Percentiles rank a stretch among this genome's conserved stretches.
These are phyloP conservation scores for Syrrhaptes paradoxus DNA, from an alignment of 2,113 vertebrate species.

Conservation along the genomic window DNA sequence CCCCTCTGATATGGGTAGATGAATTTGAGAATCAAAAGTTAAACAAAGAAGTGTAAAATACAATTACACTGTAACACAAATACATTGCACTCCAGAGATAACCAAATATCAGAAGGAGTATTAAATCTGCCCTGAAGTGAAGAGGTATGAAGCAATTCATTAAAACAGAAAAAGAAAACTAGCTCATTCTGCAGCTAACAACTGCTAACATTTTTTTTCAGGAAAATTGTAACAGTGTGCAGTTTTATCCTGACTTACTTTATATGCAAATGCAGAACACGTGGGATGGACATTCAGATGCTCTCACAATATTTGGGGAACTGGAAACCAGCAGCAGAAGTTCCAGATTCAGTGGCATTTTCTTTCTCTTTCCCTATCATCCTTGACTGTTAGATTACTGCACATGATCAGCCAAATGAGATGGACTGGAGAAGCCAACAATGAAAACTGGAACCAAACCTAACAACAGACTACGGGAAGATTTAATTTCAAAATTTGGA, in stretches of 20 bases:
- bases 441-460: not conserved
- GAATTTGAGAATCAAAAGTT: conserved; percentile 54
- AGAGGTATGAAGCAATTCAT: conserved; percentile 63
- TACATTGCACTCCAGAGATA: conserved; percentile 61
- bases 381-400: not conserved
- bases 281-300: not conserved
- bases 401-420: not conserved
- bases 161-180: conserved; percentile 9
- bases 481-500: too few relatives aligned
- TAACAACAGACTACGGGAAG: not conserved
- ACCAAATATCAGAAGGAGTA: conserved; percentile 47
- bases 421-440: not conserved
- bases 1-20: conserved; percentile 37
- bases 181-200: conserved; percentile 33
- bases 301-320: not conserved
- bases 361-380: not conserved
- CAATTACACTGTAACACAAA: conserved; percentile 62
- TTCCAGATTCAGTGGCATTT: not conserved
- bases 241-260: not conserved
- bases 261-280: not conserved
- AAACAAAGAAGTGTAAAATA: conserved; percentile 58
- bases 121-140: conserved; percentile 56
- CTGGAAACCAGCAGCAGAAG: not conserved
- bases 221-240: not conserved
- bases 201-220: not conserved